These are phyloP conservation scores for Ara ararauna DNA, from an alignment of 2,797 vertebrate genomes.

Conservation along the genomic window DNA sequence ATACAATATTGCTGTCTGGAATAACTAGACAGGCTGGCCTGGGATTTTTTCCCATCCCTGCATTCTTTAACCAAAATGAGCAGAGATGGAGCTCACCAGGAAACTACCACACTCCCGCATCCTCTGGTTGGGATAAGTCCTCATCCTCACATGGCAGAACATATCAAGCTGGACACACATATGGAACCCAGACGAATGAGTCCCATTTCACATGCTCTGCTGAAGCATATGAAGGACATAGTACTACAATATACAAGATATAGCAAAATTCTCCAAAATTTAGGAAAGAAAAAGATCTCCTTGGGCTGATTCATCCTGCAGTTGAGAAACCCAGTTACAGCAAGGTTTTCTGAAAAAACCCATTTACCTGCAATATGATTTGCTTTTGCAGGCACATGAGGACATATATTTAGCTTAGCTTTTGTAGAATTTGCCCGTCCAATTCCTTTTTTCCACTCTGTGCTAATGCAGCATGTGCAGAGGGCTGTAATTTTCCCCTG, in stretches of 20 bases:
- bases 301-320: background rate
- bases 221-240: background rate
- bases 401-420: background rate
- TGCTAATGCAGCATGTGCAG: background rate
- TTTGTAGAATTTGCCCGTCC: background rate
- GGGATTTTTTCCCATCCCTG: background rate
- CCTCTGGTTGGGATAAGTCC: background rate
- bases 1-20: background rate
- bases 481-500: background rate
- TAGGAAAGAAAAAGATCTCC: background rate
- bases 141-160: background rate
- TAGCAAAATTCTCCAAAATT: background rate
- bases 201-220: background rate
- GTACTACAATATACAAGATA: background rate
- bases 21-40: background rate
- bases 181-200: rapidly evolving
- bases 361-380: background rate
- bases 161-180: background rate
- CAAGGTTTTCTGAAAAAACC: background rate
- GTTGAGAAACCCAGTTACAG: background rate
- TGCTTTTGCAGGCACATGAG: background rate
- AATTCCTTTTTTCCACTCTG: background rate
- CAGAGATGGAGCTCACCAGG: background rate
- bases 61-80: background rate
- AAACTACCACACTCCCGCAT: background rate